These are phyloP conservation scores for Pilophorus perplexus DNA, from an alignment of 2,888 invertebrate species.

Conservation along the genomic window DNA sequence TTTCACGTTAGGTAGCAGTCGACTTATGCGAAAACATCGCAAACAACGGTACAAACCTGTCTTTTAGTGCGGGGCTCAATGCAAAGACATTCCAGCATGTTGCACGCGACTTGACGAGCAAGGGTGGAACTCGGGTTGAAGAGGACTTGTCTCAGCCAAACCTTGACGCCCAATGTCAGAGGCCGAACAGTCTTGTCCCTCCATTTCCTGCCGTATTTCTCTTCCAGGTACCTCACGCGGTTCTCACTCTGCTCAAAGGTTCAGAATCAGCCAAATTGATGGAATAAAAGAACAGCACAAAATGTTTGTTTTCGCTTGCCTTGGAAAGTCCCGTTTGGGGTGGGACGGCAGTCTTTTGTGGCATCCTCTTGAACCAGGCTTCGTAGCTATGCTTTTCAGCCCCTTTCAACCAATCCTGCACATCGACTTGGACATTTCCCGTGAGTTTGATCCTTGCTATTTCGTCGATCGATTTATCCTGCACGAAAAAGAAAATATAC, in stretches of 20 bases:
- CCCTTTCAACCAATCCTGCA: conserved; percentile 70
- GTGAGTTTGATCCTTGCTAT: conserved; percentile 58
- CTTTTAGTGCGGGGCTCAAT: conserved; percentile 65
- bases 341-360: conserved; percentile 48
- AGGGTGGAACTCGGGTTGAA: conserved; percentile 89
- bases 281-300: too few species aligned
- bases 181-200: conserved; percentile 54
- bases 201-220: conserved; percentile 76
- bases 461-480: conserved; percentile 57
- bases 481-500: conserved; percentile 14
- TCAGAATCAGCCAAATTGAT: too few species aligned
- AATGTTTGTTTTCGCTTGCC: too few species aligned
- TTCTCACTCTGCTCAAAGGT: conserved; percentile 46
- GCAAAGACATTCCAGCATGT: conserved; percentile 81
- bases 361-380: conserved; percentile 66
- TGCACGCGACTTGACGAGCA: conserved; percentile 84
- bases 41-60: conserved; percentile 62
- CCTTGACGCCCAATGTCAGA: conserved; percentile 56
- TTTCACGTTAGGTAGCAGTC: not conserved
- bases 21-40: too few species aligned
- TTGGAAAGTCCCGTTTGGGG: conserved; percentile 44
- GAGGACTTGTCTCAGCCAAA: conserved; percentile 88
- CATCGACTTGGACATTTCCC: conserved; percentile 67
- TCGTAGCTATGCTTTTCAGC: conserved; percentile 67
- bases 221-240: conserved; percentile 59